These are phyloP conservation scores for Ips typographus DNA, from an alignment of 1,140 invertebrate genomes.

Conservation along the genomic window DNA sequence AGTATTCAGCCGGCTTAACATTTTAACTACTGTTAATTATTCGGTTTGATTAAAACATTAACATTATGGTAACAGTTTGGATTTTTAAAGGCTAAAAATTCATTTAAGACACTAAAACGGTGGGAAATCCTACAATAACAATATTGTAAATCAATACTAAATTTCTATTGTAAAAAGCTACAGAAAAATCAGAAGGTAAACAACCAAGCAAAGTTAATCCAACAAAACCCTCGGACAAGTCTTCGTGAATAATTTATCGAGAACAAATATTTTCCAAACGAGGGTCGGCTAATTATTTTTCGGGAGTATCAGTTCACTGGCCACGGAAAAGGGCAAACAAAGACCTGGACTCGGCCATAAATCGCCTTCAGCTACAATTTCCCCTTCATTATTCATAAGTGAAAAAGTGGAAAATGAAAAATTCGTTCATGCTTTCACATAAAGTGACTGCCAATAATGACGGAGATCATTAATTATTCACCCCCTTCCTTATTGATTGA, in stretches of 20 bases:
- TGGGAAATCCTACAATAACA: too few species aligned
- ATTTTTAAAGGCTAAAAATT: too few species aligned
- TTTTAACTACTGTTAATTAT: too few species aligned
- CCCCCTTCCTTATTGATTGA: constrained; percentile 8
- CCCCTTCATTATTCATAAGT: constrained; percentile 32
- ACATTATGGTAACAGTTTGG: too few species aligned
- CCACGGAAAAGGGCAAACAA: constrained; percentile 24
- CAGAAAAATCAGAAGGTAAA: too few species aligned
- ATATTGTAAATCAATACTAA: too few species aligned
- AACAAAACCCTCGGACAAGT: background rate
- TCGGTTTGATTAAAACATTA: too few species aligned
- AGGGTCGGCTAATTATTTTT: constrained; percentile 25
- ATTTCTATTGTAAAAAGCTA: too few species aligned
- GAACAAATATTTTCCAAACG: constrained; percentile 10
- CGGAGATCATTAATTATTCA: constrained; percentile 44
- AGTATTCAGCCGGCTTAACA: too few species aligned
- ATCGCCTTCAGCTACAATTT: constrained; percentile 26
- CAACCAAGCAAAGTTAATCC: too few species aligned
- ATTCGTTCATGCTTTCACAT: constrained; percentile 47
- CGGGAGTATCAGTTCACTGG: constrained; percentile 16
- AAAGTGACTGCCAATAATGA: constrained; percentile 46
- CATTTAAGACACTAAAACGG: too few species aligned
- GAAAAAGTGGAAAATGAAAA: constrained; percentile 43
- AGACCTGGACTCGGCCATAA: constrained; percentile 19
- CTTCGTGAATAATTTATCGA: background rate